A percentile compares a stretch with the other conserved stretches of the same genome.
phyloP scores from a whole-genome alignment of 1,140 invertebrate genomes.

The Hypsibius dujardini region DNA sequence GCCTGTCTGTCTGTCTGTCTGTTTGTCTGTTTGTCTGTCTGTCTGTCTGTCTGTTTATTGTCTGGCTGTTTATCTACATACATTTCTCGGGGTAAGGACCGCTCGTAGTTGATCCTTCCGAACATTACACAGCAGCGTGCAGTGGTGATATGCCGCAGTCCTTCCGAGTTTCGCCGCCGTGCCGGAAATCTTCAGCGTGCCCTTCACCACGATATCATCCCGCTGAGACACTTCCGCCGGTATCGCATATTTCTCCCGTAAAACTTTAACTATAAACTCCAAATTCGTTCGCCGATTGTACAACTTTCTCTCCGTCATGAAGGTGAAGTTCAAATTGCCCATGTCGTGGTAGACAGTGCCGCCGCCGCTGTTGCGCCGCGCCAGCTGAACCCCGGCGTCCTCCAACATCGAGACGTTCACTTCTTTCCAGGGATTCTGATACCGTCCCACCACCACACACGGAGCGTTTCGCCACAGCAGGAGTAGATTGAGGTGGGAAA shows the following conservation, averaged over 20 bases:
- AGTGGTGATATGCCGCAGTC: constrained; percentile 76
- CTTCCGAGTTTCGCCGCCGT: constrained; percentile 62
- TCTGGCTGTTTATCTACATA: constrained; percentile 17
- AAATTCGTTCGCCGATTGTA: constrained; percentile 70
- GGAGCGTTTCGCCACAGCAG: constrained; percentile 78
- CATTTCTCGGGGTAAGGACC: constrained; percentile 30
- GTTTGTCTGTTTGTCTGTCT: constrained; percentile 8
- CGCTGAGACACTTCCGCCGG: constrained; percentile 52
- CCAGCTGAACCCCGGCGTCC: constrained; percentile 49
- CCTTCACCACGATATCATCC: constrained; percentile 62
- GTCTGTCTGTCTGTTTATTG: background rate
- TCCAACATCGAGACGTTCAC: constrained; percentile 45
- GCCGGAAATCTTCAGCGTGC: constrained; percentile 53
- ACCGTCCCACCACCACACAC: constrained; percentile 78
- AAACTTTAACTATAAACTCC: constrained; percentile 55
- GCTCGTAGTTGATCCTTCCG: constrained; percentile 48
- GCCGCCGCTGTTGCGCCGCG: constrained; percentile 78
- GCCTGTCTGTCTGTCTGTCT: background rate
- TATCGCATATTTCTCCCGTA: constrained; percentile 57
- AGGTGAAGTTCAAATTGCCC: constrained; percentile 79
- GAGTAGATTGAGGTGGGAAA: constrained; percentile 48
- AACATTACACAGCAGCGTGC: constrained; percentile 66
- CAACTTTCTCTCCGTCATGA: constrained; percentile 55
- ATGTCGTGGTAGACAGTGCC: constrained; percentile 87
- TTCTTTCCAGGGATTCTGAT: constrained; percentile 92